Evolutionary conservation across 2,797 vertebrate species (phyloP).

Genomic region (Pangasius krempfi): DNA sequence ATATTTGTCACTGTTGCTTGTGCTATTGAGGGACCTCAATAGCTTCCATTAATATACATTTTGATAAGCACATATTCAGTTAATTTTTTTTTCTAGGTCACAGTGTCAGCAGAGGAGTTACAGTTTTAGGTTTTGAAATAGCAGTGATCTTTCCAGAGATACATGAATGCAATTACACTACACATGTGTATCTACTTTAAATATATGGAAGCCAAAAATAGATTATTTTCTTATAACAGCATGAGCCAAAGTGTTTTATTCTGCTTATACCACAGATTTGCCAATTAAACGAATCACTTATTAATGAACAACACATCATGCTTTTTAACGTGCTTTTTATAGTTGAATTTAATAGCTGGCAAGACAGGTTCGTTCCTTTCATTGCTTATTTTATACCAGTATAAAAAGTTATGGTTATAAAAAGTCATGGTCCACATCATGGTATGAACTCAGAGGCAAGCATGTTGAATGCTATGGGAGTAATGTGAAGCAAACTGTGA

Average conservation of each 20-base stretch:
- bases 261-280: background rate
- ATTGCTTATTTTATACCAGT: background rate
- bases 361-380: background rate
- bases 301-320: background rate
- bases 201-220: background rate
- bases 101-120: background rate
- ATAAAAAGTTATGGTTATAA: background rate
- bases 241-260: background rate
- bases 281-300: background rate
- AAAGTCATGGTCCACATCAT: background rate
- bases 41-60: slow-evolving; percentile 3
- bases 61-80: background rate
- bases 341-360: background rate
- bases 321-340: background rate
- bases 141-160: background rate
- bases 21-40: background rate
- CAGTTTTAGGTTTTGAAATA: slow-evolving; percentile 14
- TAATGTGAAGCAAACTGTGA: background rate
- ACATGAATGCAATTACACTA: background rate
- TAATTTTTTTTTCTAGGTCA: background rate
- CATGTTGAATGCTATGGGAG: background rate
- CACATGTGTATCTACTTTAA: background rate
- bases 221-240: background rate
- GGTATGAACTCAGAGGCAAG: background rate
- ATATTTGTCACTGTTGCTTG: slow-evolving; percentile 2